These are phyloP conservation scores for Caenorhabditis uteleia DNA, from an alignment of 2,888 invertebrate species.

Conservation along the genomic window DNA sequence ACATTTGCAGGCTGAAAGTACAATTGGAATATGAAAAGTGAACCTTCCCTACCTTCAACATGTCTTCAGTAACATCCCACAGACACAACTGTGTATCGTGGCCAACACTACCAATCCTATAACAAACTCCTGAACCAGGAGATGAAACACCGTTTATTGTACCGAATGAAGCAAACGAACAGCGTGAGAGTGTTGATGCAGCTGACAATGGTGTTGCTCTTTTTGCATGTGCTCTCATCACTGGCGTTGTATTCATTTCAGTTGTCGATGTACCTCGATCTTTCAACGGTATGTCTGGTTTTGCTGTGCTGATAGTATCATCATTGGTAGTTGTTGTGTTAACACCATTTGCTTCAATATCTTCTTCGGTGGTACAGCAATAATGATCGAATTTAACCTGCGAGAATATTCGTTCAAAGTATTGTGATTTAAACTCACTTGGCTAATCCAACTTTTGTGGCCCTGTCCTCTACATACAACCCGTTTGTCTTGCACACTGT, in stretches of 20 bases:
- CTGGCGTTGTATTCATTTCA: too few relatives aligned
- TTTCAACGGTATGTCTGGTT: slow-evolving; percentile 5
- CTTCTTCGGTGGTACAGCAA: slow-evolving; percentile 78
- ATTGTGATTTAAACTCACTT: slow-evolving; percentile 82
- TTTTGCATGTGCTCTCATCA: slow-evolving; percentile 7
- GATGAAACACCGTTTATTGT: slow-evolving; percentile 26
- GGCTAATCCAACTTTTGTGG: slow-evolving; percentile 96
- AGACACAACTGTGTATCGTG: slow-evolving; percentile 97
- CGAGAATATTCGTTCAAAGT: not conserved
- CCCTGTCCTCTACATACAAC: slow-evolving; percentile 93
- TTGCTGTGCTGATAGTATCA: slow-evolving; percentile 2
- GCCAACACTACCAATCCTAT: slow-evolving; percentile 73
- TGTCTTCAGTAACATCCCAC: slow-evolving; percentile 95
- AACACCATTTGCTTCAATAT: slow-evolving; percentile 15
- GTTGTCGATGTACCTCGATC: too few relatives aligned
- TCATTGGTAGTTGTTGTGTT: slow-evolving; percentile 6
- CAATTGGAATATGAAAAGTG: too few relatives aligned
- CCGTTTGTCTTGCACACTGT: slow-evolving; percentile 83
- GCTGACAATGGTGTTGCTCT: slow-evolving; percentile 16
- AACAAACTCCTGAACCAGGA: slow-evolving; percentile 41
- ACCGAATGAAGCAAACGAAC: slow-evolving; percentile 43
- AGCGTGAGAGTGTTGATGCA: slow-evolving; percentile 36
- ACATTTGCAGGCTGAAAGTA: slow-evolving; percentile 74
- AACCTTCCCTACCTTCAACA: slow-evolving; percentile 76
- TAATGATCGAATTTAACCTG: slow-evolving; percentile 72